Conservation (phyloP, 2,797 vertebrate genomes). For the Cichlasoma orientale region DNA sequence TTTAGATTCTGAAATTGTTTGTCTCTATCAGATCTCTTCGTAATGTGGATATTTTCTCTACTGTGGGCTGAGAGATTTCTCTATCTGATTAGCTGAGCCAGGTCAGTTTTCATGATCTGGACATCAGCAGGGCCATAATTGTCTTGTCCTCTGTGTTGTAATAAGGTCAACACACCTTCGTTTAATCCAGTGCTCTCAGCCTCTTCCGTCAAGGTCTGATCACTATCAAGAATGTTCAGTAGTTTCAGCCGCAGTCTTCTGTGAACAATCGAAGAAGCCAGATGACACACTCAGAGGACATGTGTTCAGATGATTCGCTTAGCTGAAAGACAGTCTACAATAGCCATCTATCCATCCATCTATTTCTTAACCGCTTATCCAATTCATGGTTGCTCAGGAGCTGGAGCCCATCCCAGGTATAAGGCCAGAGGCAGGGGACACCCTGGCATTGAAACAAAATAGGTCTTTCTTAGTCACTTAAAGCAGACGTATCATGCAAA, state of each 20-base stretch:
- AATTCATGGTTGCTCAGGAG: neutral
- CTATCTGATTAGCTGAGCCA: neutral
- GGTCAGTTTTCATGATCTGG: neutral
- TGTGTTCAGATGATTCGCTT: neutral
- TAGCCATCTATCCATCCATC: neutral
- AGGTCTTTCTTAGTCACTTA: neutral
- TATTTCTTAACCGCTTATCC: neutral
- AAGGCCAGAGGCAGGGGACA: no score
- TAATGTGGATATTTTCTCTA: neutral
- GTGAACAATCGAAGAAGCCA: neutral
- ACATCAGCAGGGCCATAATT: constrained; percentile 16
- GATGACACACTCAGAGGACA: neutral
- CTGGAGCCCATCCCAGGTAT: neutral
- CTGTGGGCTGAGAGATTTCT: fast-evolving
- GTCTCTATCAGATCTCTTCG: neutral
- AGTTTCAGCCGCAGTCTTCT: neutral
- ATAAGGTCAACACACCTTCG: constrained; percentile 7
- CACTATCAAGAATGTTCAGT: constrained; percentile 46
- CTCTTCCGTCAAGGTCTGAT: constrained; percentile 36
- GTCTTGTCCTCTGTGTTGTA: constrained; percentile 14
- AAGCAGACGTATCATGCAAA: no score
- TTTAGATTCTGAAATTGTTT: neutral
- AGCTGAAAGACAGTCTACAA: neutral
- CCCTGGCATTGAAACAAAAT: no score
- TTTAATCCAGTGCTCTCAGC: constrained; percentile 21